A percentile compares a stretch with the other conserved stretches of the same genome.
phyloP scores from a whole-genome alignment of 2,797 vertebrate species.

The Antrozous pallidus region DNA sequence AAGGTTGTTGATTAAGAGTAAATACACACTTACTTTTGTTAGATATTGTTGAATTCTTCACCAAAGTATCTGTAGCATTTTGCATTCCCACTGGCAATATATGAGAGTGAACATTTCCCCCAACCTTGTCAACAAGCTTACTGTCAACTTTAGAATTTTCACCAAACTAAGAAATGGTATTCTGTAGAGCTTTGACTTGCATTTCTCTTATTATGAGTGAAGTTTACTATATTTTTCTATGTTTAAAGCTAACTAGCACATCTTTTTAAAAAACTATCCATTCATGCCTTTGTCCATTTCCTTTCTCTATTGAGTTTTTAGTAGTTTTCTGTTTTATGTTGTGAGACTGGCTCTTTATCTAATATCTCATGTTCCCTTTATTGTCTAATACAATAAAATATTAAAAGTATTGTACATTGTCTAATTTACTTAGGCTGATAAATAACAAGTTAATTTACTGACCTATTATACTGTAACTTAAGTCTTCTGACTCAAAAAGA shows the following conservation, averaged over 20 bases:
- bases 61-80: background rate
- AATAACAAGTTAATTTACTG: background rate
- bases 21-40: background rate
- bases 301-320: background rate
- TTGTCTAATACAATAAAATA: background rate
- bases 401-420: background rate
- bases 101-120: background rate
- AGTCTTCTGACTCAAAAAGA: background rate
- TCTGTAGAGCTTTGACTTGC: background rate
- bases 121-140: background rate
- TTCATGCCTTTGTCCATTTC: background rate
- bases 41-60: background rate
- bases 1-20: background rate
- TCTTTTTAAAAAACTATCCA: background rate
- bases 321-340: background rate
- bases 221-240: background rate
- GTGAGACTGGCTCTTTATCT: background rate
- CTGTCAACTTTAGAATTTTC: background rate
- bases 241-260: background rate
- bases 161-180: background rate
- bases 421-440: background rate
- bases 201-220: background rate
- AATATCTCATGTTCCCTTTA: background rate
- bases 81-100: background rate
- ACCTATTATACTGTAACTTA: background rate